These are phyloP conservation scores for Pycnomerus fuliginosus DNA, from an alignment of 2,888 invertebrate species.

Conservation along the genomic window DNA sequence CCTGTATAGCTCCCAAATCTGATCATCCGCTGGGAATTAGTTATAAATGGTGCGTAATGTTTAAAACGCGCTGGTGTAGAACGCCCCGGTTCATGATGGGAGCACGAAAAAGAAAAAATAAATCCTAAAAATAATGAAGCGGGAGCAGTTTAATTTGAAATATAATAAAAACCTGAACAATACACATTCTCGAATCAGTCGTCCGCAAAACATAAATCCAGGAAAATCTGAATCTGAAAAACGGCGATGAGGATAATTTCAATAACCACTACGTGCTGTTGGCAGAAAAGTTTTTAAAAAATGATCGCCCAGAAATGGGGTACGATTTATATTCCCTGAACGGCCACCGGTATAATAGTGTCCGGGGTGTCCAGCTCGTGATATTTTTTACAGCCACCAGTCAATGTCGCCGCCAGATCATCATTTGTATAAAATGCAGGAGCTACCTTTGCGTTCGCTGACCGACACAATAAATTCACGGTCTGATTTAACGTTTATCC, in stretches of 20 bases:
- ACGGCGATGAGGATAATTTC: conserved; percentile 45
- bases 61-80: too few relatives aligned
- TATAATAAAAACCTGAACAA: conserved; percentile 27
- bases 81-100: too few relatives aligned
- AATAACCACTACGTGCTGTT: conserved; percentile 44
- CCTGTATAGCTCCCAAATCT: too few relatives aligned
- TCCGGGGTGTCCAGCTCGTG: conserved; percentile 42
- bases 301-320: conserved; percentile 28
- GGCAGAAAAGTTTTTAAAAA: conserved; percentile 45
- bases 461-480: too few relatives aligned
- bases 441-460: conserved; percentile 47
- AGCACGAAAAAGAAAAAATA: neutral
- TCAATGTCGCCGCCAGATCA: conserved; percentile 46
- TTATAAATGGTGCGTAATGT: too few relatives aligned
- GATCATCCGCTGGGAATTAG: too few relatives aligned
- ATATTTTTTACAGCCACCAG: conserved; percentile 44
- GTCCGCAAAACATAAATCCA: conserved; percentile 41
- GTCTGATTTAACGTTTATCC: too few relatives aligned
- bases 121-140: conserved; percentile 1
- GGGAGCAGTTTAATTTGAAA: conserved; percentile 22
- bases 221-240: conserved; percentile 39
- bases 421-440: conserved; percentile 43
- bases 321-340: conserved; percentile 24
- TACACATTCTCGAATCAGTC: conserved; percentile 28
- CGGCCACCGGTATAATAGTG: conserved; percentile 43